These are phyloP conservation scores for Nothura maculosa DNA, from an alignment of 2,797 vertebrate genomes.

Conservation along the genomic window DNA sequence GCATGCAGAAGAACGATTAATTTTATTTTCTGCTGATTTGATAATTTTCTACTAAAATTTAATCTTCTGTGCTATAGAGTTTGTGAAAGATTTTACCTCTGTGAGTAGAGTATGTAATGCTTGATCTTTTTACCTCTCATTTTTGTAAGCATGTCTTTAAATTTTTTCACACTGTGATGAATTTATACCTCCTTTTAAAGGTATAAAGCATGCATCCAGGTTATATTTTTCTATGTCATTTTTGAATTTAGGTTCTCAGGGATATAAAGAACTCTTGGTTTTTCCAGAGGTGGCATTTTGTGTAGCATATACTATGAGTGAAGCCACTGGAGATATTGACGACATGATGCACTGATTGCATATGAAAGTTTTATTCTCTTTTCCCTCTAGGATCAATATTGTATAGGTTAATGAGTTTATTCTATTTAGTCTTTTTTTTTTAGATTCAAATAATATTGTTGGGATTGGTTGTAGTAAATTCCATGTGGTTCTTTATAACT, in stretches of 20 bases:
- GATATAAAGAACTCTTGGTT: neutral
- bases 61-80: conserved; percentile 43
- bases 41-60: conserved; percentile 66
- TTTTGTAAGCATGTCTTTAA: neutral
- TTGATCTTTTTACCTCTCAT: conserved; percentile 6
- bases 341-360: neutral
- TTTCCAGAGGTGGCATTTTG: neutral
- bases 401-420: neutral
- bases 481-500: neutral
- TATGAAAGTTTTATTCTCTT: neutral
- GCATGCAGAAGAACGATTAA: conserved; percentile 23
- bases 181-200: neutral
- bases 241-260: neutral
- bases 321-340: neutral
- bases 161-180: neutral
- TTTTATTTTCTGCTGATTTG: conserved; percentile 75
- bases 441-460: neutral
- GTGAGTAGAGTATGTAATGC: conserved; percentile 13
- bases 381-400: neutral
- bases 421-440: neutral
- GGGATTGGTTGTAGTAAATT: neutral
- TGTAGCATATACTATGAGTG: neutral
- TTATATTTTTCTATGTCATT: conserved; percentile 28
- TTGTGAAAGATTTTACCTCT: conserved; percentile 23
- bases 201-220: neutral